Evolutionary conservation across 2,888 invertebrate species (phyloP).

Genomic region (Apamea crenata): DNA sequence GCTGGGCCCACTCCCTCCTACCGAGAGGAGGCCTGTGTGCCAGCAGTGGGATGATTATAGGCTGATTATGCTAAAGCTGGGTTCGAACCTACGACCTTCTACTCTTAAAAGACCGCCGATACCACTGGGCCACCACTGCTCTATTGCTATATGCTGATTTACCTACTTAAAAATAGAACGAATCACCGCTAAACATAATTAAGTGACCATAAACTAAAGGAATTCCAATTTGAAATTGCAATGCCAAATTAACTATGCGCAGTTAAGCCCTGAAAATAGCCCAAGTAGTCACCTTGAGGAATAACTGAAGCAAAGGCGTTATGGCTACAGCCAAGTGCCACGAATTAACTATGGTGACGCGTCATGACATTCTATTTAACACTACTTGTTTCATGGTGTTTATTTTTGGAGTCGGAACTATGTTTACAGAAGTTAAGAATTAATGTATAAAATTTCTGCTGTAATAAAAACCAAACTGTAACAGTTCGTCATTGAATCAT

Average conservation of each 20-base stretch:
- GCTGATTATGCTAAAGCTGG: too few species aligned
- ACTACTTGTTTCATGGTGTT: constrained; percentile 13
- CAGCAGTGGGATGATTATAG: too few species aligned
- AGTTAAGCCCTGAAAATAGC: constrained; percentile 37
- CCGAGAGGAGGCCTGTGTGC: too few species aligned
- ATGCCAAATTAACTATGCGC: constrained; percentile 44
- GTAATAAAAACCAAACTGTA: neutral
- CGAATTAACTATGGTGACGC: constrained; percentile 36
- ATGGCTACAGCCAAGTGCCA: constrained; percentile 26
- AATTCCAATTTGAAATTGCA: constrained; percentile 52
- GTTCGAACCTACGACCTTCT: too few species aligned
- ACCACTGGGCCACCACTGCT: too few species aligned
- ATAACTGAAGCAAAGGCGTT: constrained; percentile 31
- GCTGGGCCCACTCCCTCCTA: too few species aligned
- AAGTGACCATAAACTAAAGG: constrained; percentile 43
- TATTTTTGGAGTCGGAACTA: constrained; percentile 10
- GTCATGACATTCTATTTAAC: constrained; percentile 15
- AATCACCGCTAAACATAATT: constrained; percentile 26
- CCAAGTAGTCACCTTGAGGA: constrained; percentile 25
- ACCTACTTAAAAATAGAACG: neutral
- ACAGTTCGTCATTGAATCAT: neutral
- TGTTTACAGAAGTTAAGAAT: neutral
- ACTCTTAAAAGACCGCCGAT: too few species aligned
- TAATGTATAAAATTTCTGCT: neutral
- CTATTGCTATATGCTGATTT: neutral